phyloP scores from a whole-genome alignment of 2,797 vertebrate genomes.

The Sebastes taczanowskii region DNA sequence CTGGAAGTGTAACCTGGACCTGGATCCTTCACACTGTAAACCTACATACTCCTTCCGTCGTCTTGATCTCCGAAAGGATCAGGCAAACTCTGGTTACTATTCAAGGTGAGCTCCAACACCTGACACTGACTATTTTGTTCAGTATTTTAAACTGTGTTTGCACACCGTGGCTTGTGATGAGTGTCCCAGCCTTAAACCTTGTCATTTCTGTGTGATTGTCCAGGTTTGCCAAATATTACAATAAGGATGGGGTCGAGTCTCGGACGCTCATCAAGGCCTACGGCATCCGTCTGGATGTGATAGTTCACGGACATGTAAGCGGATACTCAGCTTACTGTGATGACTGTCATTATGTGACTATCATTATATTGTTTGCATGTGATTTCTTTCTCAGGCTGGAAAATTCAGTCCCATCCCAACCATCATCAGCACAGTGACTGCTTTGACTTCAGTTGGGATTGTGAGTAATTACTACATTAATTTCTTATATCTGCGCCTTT shows the following conservation, averaged over 20 bases:
- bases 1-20: constrained; percentile 90
- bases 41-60: constrained; percentile 88
- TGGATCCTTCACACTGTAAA: constrained; percentile 82
- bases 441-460: constrained; percentile 92
- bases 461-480: constrained; percentile 77
- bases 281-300: constrained; percentile 91
- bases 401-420: constrained; percentile 94
- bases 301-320: constrained; percentile 91
- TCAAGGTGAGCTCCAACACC: constrained; percentile 80
- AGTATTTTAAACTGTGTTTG: not conserved
- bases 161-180: not conserved
- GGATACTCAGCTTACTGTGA: not conserved
- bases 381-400: constrained; percentile 84
- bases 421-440: constrained; percentile 92
- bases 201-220: not conserved
- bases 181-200: not conserved
- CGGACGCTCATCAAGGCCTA: constrained; percentile 90
- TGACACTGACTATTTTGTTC: not conserved
- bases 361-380: not conserved
- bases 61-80: constrained; percentile 83
- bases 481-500: not conserved
- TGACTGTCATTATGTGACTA: not conserved
- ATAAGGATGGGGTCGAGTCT: constrained; percentile 77
- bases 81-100: constrained; percentile 83
- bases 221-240: constrained; percentile 93